Evolutionary conservation across 2,888 invertebrate genomes (phyloP), one percentile per base, ranked within the genome.

Genomic region (Didymodactylos carnosus): DNA sequence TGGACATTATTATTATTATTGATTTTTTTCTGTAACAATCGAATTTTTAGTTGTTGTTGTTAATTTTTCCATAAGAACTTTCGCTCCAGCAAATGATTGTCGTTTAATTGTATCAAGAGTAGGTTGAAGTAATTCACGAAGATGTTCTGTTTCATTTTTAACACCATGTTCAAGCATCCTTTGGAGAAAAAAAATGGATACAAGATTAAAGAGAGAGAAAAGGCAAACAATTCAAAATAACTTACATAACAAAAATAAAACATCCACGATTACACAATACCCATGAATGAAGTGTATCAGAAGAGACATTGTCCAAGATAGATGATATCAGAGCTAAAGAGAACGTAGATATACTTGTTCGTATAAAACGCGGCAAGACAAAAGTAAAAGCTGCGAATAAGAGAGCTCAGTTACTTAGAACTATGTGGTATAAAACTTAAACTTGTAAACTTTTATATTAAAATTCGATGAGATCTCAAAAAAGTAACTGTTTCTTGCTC

Each of bases 221-320:
- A n/a, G 16, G 11, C 10, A 13, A 27, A 40, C 39, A 40, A 8
- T 40, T 8, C 14, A 51, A 19, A 14, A 23, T 41, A 29, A 75
- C 29, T 75, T 70, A 76, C 76, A 72, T 71, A 53, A 80, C 76
- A n/a, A 83, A 76, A 7, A 81, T 78, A 76, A 83, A 83, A 76
- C 83, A 83, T 19, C 83, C 83, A 75, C 82, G 76, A 77, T 83
- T 83, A 76, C 81, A 82, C 6, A 80, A 79, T 13, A 81, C 79
- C 82, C 83, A 83, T 3, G 81, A 79, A 76, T 80, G 80, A 43
- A 83, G 75, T 2, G 79, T 77, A 19, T 80, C 81, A 51, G 79
- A 79, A 41, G 80, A 78, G n/a, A 82, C 76, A 39, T 77, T 77
- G 25, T 79, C 77, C 74, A 82, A 72, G 69, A 83, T 76, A 7